phyloP scores from a whole-genome alignment of 2,113 vertebrate genomes.

The Megaceryle maxima region DNA sequence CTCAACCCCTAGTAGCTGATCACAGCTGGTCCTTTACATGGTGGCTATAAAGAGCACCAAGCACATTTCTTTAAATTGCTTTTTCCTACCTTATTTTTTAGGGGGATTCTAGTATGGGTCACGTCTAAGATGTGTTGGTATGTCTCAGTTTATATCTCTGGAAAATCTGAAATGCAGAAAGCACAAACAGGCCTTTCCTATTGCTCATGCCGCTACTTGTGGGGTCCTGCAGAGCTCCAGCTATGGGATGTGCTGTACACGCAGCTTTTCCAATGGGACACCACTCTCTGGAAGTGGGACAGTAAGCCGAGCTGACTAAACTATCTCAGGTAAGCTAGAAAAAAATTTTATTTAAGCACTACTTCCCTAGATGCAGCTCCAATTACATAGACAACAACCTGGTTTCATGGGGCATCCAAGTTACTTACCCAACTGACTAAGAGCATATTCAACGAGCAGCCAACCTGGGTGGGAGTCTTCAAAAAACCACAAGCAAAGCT shows the following conservation, averaged over 20 bases:
- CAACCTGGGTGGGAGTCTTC: not conserved
- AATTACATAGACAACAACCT: not conserved
- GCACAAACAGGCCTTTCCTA: not conserved
- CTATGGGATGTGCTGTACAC: not conserved
- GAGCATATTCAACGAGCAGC: not conserved
- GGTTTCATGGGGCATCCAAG: not conserved
- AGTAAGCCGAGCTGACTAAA: not conserved
- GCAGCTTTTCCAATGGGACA: not conserved
- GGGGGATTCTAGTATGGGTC: not conserved
- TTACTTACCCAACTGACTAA: not conserved
- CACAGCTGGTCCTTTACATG: accelerated
- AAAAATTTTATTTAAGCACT: not conserved
- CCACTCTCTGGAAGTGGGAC: not conserved
- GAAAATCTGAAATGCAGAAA: not conserved
- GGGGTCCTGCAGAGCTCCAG: not conserved
- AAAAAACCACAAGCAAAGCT: not conserved
- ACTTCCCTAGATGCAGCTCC: not conserved
- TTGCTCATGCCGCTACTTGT: not conserved
- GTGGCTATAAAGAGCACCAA: not conserved
- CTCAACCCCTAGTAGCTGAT: not conserved
- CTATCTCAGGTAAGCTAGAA: not conserved
- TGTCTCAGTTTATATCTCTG: not conserved
- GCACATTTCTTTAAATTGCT: not conserved
- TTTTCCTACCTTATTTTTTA: not conserved
- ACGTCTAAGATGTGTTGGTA: not conserved